Evolutionary conservation across 2,113 vertebrate species (phyloP), one percentile per base, ranked within the genome.

Genomic region (Pseudorhombus dupliciocellatus): DNA sequence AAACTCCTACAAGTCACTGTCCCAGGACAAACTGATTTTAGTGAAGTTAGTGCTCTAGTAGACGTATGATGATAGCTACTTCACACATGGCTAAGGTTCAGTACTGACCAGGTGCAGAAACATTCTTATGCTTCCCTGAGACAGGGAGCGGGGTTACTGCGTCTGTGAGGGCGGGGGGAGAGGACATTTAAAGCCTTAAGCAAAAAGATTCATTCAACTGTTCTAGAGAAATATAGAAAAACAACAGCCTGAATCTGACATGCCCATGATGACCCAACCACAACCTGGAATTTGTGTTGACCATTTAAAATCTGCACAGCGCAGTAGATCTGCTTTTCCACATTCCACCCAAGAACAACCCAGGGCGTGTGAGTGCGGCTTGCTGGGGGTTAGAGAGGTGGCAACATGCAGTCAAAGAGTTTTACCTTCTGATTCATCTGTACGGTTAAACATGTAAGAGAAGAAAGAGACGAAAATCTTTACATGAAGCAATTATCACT

Each of bases 391-490:
- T 77, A 72, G 51, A n/a, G 26, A 60, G 16, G 22, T 25, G 55
- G 42, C 56, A 79, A 84, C 88, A 91, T 93, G 92, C 90, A 93
- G 70, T 78, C 37, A 44, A 94, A 93, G 90, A 80, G 79, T 88
- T 95, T 98, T 99, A 99, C 97, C 97, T 98, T 98, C 96, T 77
- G 95, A 94, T 94, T 98, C 96, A 93, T 97, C 96, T 98, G 96
- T 91, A 94, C 94, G 88, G 77, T 92, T 91, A 91, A 91, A 94
- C 92, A 94, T 93, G 90, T 73, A 93, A 94, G 85, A 90, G 91
- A 94, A 95, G 71, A 88, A 90, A 94, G 93, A 93, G 89, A 93
- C 86, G 77, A 89, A 84, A 89, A 86, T 81, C 87, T 91, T 86
- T 80, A 80, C 25, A 70, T 56, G 7, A 81, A 65, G 68, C 69